A percentile compares a stretch with the other conserved stretches of the same genome.
These are phyloP conservation scores for Sminthurides bifidus DNA, from an alignment of 1,140 invertebrate genomes.

Conservation along the genomic window DNA sequence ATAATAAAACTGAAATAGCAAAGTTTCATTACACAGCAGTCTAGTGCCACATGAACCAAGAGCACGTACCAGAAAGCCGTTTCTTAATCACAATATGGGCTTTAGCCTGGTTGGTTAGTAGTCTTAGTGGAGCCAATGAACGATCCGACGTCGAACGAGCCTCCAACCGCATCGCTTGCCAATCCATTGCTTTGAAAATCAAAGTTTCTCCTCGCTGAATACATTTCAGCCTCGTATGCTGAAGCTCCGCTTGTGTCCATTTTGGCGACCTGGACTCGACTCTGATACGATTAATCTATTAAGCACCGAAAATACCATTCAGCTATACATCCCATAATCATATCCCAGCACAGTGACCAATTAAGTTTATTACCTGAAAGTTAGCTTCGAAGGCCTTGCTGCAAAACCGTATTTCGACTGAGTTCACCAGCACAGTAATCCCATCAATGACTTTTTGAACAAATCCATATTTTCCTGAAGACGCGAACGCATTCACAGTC, in stretches of 20 bases:
- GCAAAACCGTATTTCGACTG: constrained; percentile 81
- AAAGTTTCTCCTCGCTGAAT: constrained; percentile 72
- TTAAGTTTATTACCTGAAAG: constrained; percentile 58
- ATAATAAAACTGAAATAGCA: background rate
- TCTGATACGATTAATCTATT: constrained; percentile 73
- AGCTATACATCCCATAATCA: background rate
- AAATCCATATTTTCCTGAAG: constrained; percentile 69
- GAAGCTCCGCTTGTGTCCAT: constrained; percentile 70
- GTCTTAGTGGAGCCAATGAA: constrained; percentile 71
- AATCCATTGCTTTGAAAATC: constrained; percentile 95
- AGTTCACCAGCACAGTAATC: constrained; percentile 89
- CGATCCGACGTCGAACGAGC: constrained; percentile 65
- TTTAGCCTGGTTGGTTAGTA: constrained; percentile 88
- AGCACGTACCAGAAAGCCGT: constrained; percentile 58
- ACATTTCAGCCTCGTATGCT: constrained; percentile 82
- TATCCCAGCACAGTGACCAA: background rate
- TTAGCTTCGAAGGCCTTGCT: constrained; percentile 88
- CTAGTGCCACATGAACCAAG: constrained; percentile 2
- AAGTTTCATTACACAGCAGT: background rate
- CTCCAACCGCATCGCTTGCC: constrained; percentile 91
- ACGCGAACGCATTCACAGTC: constrained; percentile 44
- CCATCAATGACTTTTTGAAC: constrained; percentile 94
- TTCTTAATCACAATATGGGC: constrained; percentile 96
- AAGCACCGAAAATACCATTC: background rate
- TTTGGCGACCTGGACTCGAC: constrained; percentile 85